phyloP scores from a whole-genome alignment of 2,888 invertebrate species.

The Pterostichus madidus region DNA sequence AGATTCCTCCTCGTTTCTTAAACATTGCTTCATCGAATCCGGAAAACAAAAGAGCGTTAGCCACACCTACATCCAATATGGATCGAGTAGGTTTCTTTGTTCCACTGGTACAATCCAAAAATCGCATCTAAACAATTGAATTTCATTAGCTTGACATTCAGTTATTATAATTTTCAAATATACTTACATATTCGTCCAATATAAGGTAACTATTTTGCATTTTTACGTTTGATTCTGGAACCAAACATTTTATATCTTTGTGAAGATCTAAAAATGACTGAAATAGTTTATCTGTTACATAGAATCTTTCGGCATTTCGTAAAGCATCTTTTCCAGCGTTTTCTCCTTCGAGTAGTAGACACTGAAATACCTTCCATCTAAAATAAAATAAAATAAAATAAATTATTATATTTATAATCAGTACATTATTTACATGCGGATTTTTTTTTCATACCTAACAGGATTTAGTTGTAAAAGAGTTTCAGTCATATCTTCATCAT shows the following conservation, averaged over 20 bases:
- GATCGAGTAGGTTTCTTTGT: conserved; percentile 77
- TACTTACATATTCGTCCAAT: conserved; percentile 78
- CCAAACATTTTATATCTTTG: conserved; percentile 74
- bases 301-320: conserved; percentile 77
- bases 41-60: conserved; percentile 76
- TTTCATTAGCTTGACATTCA: neutral
- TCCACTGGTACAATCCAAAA: conserved; percentile 77
- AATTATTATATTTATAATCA: neutral
- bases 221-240: conserved; percentile 78
- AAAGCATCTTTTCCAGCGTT: conserved; percentile 77
- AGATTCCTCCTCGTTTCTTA: conserved; percentile 78
- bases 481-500: conserved; percentile 77
- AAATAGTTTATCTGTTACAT: conserved; percentile 76
- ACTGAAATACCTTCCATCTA: conserved; percentile 78
- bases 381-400: conserved; percentile 25
- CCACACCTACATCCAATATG: conserved; percentile 77
- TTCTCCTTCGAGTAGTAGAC: conserved; percentile 78
- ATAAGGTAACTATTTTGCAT: conserved; percentile 80
- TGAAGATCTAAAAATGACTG: conserved; percentile 77
- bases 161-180: conserved; percentile 18
- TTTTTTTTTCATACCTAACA: conserved; percentile 74
- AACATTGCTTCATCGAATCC: conserved; percentile 79
- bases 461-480: conserved; percentile 76
- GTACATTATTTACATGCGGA: neutral
- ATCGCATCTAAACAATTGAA: conserved; percentile 76